Percentiles rank a stretch among this genome's conserved stretches.
Conservation (phyloP, 2,113 vertebrate genomes). For the Catharus bicknelli region DNA sequence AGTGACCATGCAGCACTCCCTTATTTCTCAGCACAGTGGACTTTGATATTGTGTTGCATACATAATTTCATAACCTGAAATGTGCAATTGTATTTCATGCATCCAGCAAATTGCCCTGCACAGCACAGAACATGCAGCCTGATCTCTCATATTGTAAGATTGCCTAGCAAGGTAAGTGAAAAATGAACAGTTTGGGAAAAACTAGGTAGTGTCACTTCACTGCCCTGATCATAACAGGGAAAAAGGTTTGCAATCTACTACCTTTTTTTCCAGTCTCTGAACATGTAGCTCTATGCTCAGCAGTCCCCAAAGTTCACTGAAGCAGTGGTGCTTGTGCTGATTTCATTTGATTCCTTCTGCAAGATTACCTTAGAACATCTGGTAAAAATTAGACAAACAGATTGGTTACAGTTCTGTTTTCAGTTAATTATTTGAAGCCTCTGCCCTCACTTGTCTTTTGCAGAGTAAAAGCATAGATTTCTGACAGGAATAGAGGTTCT, state of each 20-base stretch:
- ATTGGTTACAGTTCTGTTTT: constrained; percentile 57
- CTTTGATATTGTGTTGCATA: constrained; percentile 21
- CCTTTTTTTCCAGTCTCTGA: not conserved
- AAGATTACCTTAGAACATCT: constrained; percentile 64
- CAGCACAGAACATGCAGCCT: not conserved
- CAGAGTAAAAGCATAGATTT: constrained; percentile 29
- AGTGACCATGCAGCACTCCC: not conserved
- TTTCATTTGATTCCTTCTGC: constrained; percentile 54
- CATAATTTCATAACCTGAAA: constrained; percentile 17
- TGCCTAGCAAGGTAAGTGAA: not conserved
- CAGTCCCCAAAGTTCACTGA: not conserved
- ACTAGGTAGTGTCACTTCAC: not conserved
- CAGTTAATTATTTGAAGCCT: constrained; percentile 46
- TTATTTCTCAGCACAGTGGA: not conserved
- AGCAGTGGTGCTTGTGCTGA: constrained; percentile 1
- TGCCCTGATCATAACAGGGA: not conserved
- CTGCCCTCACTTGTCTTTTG: constrained; percentile 36
- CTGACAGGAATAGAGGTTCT: constrained; percentile 35
- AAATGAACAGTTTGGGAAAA: not conserved
- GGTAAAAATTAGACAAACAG: constrained; percentile 62
- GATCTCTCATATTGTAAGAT: not conserved
- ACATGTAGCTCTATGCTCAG: not conserved
- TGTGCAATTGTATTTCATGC: not conserved
- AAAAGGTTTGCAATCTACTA: not conserved
- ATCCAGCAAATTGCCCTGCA: not conserved